Evolutionary conservation across 1,140 invertebrate genomes (phyloP).

Genomic region (Delia radicum): DNA sequence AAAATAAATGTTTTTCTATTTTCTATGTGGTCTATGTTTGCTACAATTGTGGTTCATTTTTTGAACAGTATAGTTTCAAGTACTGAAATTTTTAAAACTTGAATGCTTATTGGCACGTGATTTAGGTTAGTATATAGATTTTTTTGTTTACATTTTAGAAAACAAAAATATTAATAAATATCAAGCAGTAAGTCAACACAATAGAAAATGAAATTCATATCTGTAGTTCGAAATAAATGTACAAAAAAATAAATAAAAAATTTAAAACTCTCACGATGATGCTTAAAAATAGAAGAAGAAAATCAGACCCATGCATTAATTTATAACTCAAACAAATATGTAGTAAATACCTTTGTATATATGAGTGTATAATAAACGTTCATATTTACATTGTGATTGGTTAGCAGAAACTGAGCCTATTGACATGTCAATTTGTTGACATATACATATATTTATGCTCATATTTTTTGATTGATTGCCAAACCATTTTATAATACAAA

Average conservation of each 20-base stretch:
- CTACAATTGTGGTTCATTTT: no score
- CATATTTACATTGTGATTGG: not conserved
- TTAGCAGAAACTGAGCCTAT: not conserved
- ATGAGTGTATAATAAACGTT: not conserved
- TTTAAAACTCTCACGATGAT: not conserved
- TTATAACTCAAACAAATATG: not conserved
- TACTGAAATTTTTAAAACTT: no score
- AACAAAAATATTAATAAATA: not conserved
- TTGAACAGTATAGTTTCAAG: no score
- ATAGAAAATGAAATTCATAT: not conserved
- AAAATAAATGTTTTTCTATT: no score
- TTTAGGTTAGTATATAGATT: not conserved
- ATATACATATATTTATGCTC: not conserved
- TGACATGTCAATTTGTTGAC: slow-evolving; percentile 20
- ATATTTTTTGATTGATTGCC: slow-evolving; percentile 12
- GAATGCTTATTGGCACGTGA: no score
- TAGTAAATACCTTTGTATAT: not conserved
- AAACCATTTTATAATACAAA: not conserved
- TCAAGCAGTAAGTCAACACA: not conserved
- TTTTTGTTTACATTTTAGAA: not conserved
- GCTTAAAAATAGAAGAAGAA: not conserved
- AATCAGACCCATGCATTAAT: not conserved
- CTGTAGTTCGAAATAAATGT: not conserved
- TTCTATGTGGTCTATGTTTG: no score
- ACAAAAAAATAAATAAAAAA: not conserved